Percentiles rank a stretch among this genome's conserved stretches.
These are phyloP conservation scores for Brachionus calyciflorus DNA, from an alignment of 1,140 invertebrate species.

Conservation along the genomic window DNA sequence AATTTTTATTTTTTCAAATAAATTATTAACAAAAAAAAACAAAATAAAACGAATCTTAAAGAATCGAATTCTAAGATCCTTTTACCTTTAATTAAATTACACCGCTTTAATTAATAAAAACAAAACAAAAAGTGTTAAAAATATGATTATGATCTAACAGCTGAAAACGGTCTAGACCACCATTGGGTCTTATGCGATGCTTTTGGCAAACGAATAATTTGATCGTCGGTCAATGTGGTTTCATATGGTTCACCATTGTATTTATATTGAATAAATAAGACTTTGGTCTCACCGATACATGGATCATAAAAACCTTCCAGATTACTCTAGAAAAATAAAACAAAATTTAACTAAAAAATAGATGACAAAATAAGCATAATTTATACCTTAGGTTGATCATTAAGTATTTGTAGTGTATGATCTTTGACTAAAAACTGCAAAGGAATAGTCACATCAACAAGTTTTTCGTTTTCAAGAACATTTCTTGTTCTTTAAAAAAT, in stretches of 20 bases:
- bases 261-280: conserved; percentile 78
- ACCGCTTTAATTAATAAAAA: neutral
- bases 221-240: conserved; percentile 74
- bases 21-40: no score
- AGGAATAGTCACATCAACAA: conserved; percentile 86
- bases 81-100: no score
- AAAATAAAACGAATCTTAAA: no score
- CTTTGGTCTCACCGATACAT: conserved; percentile 86
- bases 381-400: conserved; percentile 74
- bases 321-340: conserved; percentile 80
- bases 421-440: conserved; percentile 89
- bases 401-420: conserved; percentile 77
- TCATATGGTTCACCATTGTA: conserved; percentile 75
- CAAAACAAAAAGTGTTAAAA: neutral
- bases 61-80: no score
- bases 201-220: conserved; percentile 74
- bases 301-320: conserved; percentile 95
- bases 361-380: neutral
- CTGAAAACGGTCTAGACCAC: conserved; percentile 39
- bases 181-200: conserved; percentile 53
- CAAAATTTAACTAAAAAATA: neutral
- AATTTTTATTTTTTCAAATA: no score
- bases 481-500: neutral
- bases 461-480: conserved; percentile 61
- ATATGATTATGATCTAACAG: neutral